Conservation (phyloP, 2,888 invertebrate genomes). For the Tetheella fluctuosa region DNA sequence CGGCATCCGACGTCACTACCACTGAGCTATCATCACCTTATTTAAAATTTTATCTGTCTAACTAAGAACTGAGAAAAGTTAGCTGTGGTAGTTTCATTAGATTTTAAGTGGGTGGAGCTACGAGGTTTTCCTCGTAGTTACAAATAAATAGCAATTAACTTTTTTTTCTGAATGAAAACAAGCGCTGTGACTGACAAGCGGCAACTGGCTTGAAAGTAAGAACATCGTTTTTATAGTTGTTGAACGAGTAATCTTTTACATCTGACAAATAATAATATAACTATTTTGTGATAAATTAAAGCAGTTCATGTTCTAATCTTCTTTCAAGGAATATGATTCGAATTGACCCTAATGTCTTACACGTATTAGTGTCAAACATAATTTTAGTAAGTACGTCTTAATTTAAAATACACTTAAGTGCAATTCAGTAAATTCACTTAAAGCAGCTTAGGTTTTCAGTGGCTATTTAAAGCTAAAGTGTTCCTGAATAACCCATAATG, state of each 20-base stretch:
- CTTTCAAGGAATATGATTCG: too few relatives aligned
- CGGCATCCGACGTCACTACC: too few relatives aligned
- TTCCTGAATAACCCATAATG: slow-evolving; percentile 56
- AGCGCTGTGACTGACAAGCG: slow-evolving; percentile 2
- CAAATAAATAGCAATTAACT: neutral
- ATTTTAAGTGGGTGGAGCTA: too few relatives aligned
- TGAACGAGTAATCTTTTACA: neutral
- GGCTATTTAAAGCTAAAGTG: slow-evolving; percentile 44
- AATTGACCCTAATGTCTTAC: neutral
- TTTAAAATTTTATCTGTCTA: too few relatives aligned
- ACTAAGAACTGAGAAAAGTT: too few relatives aligned
- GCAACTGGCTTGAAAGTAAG: slow-evolving; percentile 9
- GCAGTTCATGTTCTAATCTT: too few relatives aligned
- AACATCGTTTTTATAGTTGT: too few relatives aligned
- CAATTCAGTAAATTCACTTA: neutral
- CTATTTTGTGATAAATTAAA: too few relatives aligned
- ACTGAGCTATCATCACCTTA: too few relatives aligned
- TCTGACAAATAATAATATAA: neutral
- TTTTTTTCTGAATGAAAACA: neutral
- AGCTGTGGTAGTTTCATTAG: too few relatives aligned
- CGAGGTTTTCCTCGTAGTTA: neutral
- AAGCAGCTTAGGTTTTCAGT: slow-evolving; percentile 37
- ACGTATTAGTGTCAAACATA: too few relatives aligned
- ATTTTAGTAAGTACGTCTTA: neutral
- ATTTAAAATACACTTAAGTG: neutral